Conservation (phyloP, 2,888 invertebrate species). For the Microctonus hyperodae region DNA sequence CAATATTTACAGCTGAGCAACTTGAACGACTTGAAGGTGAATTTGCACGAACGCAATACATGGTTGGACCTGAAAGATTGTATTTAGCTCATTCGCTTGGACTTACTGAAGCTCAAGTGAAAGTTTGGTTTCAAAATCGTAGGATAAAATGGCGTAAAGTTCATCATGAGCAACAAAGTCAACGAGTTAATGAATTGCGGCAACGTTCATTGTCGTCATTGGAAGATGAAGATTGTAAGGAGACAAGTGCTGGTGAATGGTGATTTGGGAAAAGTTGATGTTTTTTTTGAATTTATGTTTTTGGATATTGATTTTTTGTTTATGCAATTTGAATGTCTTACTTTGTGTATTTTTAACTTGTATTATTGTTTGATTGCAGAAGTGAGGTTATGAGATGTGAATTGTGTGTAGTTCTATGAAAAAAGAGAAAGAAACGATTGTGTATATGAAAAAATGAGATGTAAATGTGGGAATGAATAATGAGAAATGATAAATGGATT, state of each 20-base stretch:
- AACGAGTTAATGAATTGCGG: slow-evolving; percentile 71
- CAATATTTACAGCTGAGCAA: slow-evolving; percentile 97
- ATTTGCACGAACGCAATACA: slow-evolving; percentile 96
- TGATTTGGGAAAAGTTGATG: slow-evolving; percentile 63
- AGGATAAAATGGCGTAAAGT: slow-evolving; percentile 97
- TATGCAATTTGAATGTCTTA: too few species aligned
- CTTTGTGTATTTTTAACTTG: too few species aligned
- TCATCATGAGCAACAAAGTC: slow-evolving; percentile 90
- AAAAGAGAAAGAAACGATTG: too few species aligned
- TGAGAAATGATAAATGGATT: too few species aligned
- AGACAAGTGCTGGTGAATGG: slow-evolving; percentile 47
- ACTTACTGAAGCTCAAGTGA: slow-evolving; percentile 88
- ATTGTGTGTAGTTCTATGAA: too few species aligned
- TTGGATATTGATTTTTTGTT: too few species aligned
- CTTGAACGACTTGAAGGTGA: slow-evolving; percentile 92
- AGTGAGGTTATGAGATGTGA: too few species aligned
- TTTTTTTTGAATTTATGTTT: too few species aligned
- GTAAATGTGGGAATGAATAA: too few species aligned
- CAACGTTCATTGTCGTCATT: slow-evolving; percentile 59
- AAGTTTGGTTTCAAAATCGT: slow-evolving; percentile 75
- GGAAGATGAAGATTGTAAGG: slow-evolving; percentile 62
- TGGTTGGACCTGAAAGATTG: slow-evolving; percentile 95
- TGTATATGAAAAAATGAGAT: too few species aligned
- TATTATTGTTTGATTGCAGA: too few species aligned
- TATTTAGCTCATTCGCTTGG: slow-evolving; percentile 89